Evolutionary conservation across 2,797 vertebrate genomes (phyloP), one percentile per base, ranked within the genome.

Genomic region (Paguma larvata): DNA sequence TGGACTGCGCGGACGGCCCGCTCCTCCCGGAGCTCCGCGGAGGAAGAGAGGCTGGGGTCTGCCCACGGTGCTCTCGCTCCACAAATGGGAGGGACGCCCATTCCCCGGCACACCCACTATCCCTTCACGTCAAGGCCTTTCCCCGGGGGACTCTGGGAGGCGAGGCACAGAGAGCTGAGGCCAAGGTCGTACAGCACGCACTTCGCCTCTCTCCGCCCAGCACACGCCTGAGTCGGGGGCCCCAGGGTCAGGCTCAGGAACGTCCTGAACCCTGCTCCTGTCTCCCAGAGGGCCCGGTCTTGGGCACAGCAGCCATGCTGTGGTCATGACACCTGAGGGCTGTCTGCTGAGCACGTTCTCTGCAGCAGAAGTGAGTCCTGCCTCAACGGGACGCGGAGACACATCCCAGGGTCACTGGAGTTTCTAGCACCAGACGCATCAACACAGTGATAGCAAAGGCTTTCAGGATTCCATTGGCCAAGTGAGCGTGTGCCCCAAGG

Each of bases 1-100:
- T 38, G 46, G 5, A 11, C 32, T 27, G 18, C 1, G 1, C 0
- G 6, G 19, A 91, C 44, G n/a, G 21, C 3, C 0, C 0, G 46
- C 32, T 44, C 6, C 46, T 19, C n/a, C 41, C 38, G 19, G 19
- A n/a, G 44, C 11, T 51, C 21, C 8, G 21, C 3, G 1, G 30
- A 48, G 25, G 13, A 67, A 2, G 27, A 3, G 19, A 44, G 2
- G 18, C 38, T 2, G 11, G 21, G 13, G 4, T 59, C 19, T 6
- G 84, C 38, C 18, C 10, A 13, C 8, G 7, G n/a, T 23, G 3
- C 25, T 15, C 68, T 83, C 63, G 1, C 16, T n/a, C 53, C 38
- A 15, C 25, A 72, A 25, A 38, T 6, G 9, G 4, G 13, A 59
- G 25, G 32, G 18, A 13, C 13, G 18, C 38, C 21, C 14, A 1